Base-by-base conservation (phyloP, 2,797 vertebrate species). In the Nothura maculosa region DNA sequence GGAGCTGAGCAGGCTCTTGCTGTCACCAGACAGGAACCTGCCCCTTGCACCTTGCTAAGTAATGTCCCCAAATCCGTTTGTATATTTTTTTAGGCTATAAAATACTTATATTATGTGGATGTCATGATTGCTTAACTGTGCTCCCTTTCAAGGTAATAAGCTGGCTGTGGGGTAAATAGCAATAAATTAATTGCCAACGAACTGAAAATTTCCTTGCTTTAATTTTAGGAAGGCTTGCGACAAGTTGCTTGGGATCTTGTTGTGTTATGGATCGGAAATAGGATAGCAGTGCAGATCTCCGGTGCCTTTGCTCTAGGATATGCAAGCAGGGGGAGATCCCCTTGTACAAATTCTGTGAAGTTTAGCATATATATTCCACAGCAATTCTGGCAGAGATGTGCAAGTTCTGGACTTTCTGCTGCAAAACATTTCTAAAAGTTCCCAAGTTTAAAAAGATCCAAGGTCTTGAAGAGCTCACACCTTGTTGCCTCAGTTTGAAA, bases 311-410 rank as follows among this genome's bases (percentile, higher is more conserved):
- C 47, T 76, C 22, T 52, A 18, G 15, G 15, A 34, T 40, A 24
- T 67, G 24, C 17, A 24, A 24, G 30, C 27, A 40, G 1, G 2
- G 32, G 36, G 52, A 36, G 0, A 0, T 7, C 7, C 69, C 20
- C 13, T 28, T 5, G 13, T 34, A 28, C 19, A 25, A 55, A n/a
- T 25, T 28, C 9, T 14, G 9, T 38, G 43, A 50, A 60, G 63
- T 79, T 66, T 45, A 9, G 47, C 3, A 0, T n/a, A 1, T 6
- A 6, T 9, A 6, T 12, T 5, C 6, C 6, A 10, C 32, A 30
- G 47, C 43, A 60, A 48, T 67, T 52, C 67, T 40, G 15, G 17
- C 13, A 88, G 50, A 50, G 73, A 47, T 8, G 3, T 24, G 12
- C 43, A 55, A 27, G 5, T 11, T 80, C 30, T 27, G 36, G 11